These are phyloP conservation scores for Scaptodrosophila lebanonensis DNA, from an alignment of 1,140 invertebrate species.

Conservation along the genomic window DNA sequence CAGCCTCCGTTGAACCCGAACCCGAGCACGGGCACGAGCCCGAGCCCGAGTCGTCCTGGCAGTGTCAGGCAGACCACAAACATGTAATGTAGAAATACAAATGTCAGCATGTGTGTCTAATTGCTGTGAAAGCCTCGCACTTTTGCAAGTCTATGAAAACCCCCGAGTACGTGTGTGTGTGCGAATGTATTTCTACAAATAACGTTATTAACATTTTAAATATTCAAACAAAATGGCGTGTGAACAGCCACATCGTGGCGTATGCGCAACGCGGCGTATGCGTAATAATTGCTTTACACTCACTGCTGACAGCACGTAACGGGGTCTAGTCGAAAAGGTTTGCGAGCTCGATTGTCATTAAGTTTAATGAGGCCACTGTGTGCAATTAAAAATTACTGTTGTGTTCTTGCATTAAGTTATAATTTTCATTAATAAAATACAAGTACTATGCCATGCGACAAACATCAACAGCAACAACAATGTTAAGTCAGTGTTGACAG, in stretches of 20 bases:
- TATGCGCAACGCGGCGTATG: constrained; percentile 37
- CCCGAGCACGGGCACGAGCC: too few species aligned
- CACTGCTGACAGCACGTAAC: constrained; percentile 7
- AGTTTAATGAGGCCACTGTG: constrained; percentile 41
- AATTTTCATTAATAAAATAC: too few species aligned
- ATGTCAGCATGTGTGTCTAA: constrained; percentile 39
- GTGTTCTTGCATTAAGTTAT: constrained; percentile 28
- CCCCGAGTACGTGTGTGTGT: constrained; percentile 5
- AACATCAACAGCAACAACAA: too few species aligned
- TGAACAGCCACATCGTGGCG: constrained; percentile 30
- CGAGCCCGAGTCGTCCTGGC: too few species aligned
- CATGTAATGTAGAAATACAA: constrained; percentile 52
- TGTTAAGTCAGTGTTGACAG: too few species aligned
- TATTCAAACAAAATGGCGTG: constrained; percentile 37
- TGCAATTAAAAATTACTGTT: constrained; percentile 68
- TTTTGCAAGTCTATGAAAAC: too few species aligned
- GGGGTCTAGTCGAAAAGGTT: constrained; percentile 15
- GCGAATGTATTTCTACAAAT: not conserved
- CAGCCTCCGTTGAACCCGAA: too few species aligned
- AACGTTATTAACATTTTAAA: constrained; percentile 28
- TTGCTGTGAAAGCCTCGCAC: not conserved
- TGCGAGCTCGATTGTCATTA: constrained; percentile 35
- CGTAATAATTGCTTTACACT: constrained; percentile 16
- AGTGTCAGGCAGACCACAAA: constrained; percentile 35
- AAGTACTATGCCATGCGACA: too few species aligned